A percentile compares a stretch with the other conserved stretches of the same genome.
Evolutionary conservation across 2,113 vertebrate genomes (phyloP).

Genomic region (Melanocharis versteri): DNA sequence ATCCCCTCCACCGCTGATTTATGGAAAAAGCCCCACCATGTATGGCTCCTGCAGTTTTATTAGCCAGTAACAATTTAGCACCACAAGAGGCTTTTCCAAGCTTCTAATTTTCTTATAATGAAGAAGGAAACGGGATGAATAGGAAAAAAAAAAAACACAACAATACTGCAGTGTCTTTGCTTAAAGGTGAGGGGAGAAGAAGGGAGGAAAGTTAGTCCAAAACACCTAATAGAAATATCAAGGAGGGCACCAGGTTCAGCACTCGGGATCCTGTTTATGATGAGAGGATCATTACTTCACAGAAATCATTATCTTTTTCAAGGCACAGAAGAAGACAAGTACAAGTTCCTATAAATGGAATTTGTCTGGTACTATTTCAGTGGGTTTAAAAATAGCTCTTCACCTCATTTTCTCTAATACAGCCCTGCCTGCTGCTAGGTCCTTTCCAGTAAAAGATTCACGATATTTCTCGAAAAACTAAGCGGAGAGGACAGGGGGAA

Average conservation of each 20-base stretch:
- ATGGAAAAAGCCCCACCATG: constrained; percentile 42
- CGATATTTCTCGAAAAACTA: neutral
- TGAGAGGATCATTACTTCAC: constrained; percentile 44
- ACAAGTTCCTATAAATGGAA: constrained; percentile 66
- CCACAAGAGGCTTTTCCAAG: constrained; percentile 18
- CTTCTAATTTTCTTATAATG: constrained; percentile 60
- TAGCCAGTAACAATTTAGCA: constrained; percentile 64
- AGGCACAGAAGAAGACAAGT: constrained; percentile 41
- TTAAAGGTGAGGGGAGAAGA: neutral
- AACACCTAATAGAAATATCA: neutral
- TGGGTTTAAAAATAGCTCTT: constrained; percentile 65
- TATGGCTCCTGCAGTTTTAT: constrained; percentile 63
- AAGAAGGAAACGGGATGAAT: neutral
- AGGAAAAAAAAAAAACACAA: neutral
- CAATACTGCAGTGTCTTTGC: neutral
- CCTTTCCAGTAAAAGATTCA: constrained; percentile 7
- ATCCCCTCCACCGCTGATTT: constrained; percentile 71
- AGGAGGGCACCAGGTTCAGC: constrained; percentile 12
- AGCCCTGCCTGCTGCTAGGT: neutral
- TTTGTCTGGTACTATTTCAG: constrained; percentile 55
- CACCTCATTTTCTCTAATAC: constrained; percentile 53
- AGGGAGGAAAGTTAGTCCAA: neutral
- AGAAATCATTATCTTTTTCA: constrained; percentile 62
- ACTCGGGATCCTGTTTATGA: constrained; percentile 22
- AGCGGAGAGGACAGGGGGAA: neutral